Evolutionary conservation across 2,113 vertebrate genomes (phyloP).

Genomic region (Bungarus multicinctus): DNA sequence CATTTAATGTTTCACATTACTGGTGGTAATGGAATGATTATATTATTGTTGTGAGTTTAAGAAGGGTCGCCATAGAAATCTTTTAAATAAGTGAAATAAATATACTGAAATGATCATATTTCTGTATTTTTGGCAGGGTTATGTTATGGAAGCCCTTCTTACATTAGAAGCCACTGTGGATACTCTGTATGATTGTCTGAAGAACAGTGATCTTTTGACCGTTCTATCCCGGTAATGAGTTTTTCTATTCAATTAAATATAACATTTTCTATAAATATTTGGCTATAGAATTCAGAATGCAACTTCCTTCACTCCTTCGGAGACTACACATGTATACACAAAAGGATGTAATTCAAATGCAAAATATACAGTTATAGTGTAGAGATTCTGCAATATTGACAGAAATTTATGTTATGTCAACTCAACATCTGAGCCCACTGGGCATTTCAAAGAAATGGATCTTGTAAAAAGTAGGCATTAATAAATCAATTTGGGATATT

Average conservation of each 20-base stretch:
- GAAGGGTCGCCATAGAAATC: neutral
- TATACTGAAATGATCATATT: slow-evolving; percentile 29
- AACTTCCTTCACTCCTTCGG: neutral
- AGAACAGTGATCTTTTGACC: slow-evolving; percentile 92
- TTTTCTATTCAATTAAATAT: neutral
- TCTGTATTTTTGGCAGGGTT: slow-evolving; percentile 75
- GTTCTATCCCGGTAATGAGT: slow-evolving; percentile 85
- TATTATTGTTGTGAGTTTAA: neutral
- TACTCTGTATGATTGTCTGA: slow-evolving; percentile 94
- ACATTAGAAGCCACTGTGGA: slow-evolving; percentile 96
- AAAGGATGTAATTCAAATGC: neutral
- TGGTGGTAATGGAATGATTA: slow-evolving; percentile 11
- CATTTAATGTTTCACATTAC: slow-evolving; percentile 6
- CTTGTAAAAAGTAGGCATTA: neutral
- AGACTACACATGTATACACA: neutral
- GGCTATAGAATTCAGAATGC: neutral
- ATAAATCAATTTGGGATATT: neutral
- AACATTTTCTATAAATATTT: neutral
- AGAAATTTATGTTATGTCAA: neutral
- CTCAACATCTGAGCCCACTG: neutral
- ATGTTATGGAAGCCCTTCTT: slow-evolving; percentile 95
- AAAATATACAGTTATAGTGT: neutral
- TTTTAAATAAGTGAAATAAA: neutral
- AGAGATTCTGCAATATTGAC: neutral
- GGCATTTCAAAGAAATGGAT: neutral